Evolutionary conservation across 2,113 vertebrate species (phyloP).

Genomic region (Bungarus multicinctus): DNA sequence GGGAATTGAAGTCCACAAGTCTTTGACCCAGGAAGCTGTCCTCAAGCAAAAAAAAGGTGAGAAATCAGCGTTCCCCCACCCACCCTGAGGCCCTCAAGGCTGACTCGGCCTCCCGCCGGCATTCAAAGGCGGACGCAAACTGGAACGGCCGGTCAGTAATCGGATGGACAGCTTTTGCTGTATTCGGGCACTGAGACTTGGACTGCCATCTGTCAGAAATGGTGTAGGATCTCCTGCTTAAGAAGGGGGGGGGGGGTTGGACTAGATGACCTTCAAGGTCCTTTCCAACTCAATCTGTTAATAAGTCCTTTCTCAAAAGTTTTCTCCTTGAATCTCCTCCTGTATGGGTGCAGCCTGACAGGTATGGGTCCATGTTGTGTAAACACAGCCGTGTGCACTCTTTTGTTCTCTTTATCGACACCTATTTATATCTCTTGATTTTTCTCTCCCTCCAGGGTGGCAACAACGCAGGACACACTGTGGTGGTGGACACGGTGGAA

Average conservation of each 20-base stretch:
- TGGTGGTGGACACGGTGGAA: constrained; percentile 77
- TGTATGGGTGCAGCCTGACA: neutral
- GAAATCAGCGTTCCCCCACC: neutral
- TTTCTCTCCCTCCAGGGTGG: constrained; percentile 66
- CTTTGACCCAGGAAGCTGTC: constrained; percentile 81
- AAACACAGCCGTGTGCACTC: neutral
- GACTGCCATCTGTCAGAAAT: neutral
- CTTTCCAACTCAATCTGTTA: no score
- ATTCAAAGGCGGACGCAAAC: neutral
- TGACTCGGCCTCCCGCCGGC: no score
- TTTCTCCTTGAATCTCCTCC: neutral
- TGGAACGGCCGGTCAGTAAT: neutral
- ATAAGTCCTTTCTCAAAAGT: neutral
- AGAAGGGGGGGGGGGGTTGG: no score
- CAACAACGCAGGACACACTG: constrained; percentile 80
- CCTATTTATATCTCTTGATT: neutral
- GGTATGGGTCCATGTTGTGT: neutral
- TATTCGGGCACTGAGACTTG: neutral
- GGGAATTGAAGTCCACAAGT: neutral
- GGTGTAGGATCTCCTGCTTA: no score
- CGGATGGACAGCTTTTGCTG: neutral
- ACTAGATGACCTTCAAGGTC: no score
- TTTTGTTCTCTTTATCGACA: neutral
- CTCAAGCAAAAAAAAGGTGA: constrained; percentile 86
- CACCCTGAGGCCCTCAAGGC: neutral